phyloP scores from a whole-genome alignment of 2,888 invertebrate species.

The Amblyjoppa proteus region DNA sequence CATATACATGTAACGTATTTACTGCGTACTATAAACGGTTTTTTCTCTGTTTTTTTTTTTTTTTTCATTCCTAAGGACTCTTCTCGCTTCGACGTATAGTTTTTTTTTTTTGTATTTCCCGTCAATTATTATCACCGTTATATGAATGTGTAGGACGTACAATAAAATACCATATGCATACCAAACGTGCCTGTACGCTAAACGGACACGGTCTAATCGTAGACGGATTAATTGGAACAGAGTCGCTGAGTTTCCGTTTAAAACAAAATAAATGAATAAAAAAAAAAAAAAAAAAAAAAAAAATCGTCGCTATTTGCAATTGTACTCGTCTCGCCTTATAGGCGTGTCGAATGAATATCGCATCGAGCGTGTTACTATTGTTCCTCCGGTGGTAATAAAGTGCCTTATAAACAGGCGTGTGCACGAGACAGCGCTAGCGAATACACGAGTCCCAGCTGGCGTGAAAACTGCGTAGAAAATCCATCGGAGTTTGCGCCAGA shows the following conservation, averaged over 20 bases:
- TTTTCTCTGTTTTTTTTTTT: neutral
- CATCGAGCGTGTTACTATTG: slow-evolving; percentile 17
- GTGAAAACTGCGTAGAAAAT: slow-evolving; percentile 79
- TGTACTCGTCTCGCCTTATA: slow-evolving; percentile 5
- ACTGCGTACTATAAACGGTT: slow-evolving; percentile 3
- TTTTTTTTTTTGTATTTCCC: slow-evolving; percentile 25
- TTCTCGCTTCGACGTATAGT: slow-evolving; percentile 61
- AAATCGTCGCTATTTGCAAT: neutral
- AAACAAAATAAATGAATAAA: neutral
- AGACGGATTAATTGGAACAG: neutral
- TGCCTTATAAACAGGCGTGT: neutral
- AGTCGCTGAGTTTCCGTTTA: neutral
- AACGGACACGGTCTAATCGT: neutral
- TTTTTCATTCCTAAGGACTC: slow-evolving; percentile 39
- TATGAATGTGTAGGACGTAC: slow-evolving; percentile 26
- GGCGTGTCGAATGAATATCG: neutral
- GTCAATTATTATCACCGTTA: slow-evolving; percentile 61
- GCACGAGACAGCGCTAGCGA: slow-evolving; percentile 22
- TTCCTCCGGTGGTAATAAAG: neutral
- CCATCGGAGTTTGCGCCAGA: slow-evolving; percentile 72
- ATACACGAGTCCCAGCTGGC: slow-evolving; percentile 61
- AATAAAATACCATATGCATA: neutral
- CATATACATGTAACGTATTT: slow-evolving; percentile 12
- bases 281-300: too few relatives aligned
- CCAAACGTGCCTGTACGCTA: neutral